Conservation (phyloP, 2,113 vertebrate genomes). For the Hemibagrus wyckioides region DNA sequence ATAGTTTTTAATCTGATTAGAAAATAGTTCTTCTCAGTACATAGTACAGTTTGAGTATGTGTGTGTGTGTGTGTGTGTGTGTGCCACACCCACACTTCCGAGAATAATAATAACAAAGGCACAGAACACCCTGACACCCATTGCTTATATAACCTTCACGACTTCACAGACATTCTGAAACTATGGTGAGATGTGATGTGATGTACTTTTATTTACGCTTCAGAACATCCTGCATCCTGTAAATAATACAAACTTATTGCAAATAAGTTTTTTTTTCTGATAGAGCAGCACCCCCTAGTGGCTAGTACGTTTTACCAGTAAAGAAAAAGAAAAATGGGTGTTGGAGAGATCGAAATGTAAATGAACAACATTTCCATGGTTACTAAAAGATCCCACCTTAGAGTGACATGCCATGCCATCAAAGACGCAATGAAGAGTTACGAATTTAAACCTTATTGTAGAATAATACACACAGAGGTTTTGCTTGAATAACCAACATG, state of each 20-base stretch:
- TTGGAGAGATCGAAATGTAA: neutral
- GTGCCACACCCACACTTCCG: neutral
- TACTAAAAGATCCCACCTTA: neutral
- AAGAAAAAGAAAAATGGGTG: neutral
- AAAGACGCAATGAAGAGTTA: neutral
- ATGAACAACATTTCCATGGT: constrained; percentile 8
- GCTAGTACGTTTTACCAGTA: neutral
- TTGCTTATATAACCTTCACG: neutral
- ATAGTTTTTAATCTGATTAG: neutral
- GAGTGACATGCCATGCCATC: neutral
- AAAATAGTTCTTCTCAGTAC: neutral
- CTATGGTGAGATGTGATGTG: neutral
- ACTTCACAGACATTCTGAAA: neutral
- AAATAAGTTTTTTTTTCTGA: neutral
- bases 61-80: neutral
- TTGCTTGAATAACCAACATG: neutral
- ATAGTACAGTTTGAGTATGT: too few relatives aligned
- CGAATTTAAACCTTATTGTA: neutral
- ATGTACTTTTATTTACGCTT: neutral
- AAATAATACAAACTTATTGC: neutral
- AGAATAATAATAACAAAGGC: neutral
- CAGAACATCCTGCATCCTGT: neutral
- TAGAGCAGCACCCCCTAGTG: constrained; percentile 43
- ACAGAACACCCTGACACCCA: constrained; percentile 1
- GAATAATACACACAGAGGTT: neutral